Conservation (phyloP, 2,113 vertebrate genomes). For the Leptobrachium ailaonicum region DNA sequence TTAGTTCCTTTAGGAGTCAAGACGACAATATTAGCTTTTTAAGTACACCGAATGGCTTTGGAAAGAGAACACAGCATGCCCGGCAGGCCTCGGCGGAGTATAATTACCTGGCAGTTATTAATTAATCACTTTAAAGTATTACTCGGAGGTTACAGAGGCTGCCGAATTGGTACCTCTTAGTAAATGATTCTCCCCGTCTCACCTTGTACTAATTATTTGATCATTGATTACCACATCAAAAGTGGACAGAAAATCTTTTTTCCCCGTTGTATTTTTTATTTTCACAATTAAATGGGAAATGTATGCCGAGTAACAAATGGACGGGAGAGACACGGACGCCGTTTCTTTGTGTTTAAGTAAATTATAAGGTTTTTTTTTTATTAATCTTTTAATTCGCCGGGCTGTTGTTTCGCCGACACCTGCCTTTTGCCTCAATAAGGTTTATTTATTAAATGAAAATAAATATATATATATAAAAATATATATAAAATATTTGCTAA, state of each 20-base stretch:
- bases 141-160: background rate
- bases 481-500: too few species aligned
- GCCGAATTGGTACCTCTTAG: background rate
- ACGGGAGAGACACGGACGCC: background rate
- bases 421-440: too few species aligned
- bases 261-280: too few species aligned
- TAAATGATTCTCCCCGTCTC: background rate
- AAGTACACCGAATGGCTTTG: background rate
- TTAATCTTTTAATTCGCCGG: too few species aligned
- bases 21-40: conserved; percentile 3
- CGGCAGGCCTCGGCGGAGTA: background rate
- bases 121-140: background rate
- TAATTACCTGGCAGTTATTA: background rate
- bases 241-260: background rate
- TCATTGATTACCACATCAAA: background rate
- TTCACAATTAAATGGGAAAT: background rate
- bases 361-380: too few species aligned
- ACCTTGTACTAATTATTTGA: conserved; percentile 6
- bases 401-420: too few species aligned
- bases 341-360: background rate
- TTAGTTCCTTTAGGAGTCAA: background rate
- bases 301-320: background rate
- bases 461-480: too few species aligned
- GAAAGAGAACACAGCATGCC: background rate
- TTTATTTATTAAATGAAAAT: too few species aligned